Base-by-base conservation (phyloP, 2,797 vertebrate genomes). In the Peromyscus aztecus region DNA sequence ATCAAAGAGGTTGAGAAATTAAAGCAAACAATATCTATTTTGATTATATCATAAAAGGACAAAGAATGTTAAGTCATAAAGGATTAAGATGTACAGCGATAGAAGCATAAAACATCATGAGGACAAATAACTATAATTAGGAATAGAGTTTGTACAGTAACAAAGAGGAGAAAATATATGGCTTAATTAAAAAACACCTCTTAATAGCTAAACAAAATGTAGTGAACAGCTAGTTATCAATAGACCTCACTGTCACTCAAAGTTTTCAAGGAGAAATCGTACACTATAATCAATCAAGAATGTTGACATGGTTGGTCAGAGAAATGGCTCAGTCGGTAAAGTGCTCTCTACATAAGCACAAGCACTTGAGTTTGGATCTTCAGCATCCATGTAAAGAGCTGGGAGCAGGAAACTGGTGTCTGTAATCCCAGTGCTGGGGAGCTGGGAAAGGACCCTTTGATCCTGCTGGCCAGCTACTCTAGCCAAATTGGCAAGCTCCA, bases 11-110 rank as follows among this genome's bases (percentile, higher is more conserved):
- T 65, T 43, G 92, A 71, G 40, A 87, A 85, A 89, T 40, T 89
- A 63, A 93, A 92, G 52, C 40, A 77, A 52, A 67, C 61, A 96
- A 67, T 73, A 75, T 80, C 46, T 37, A 8, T 46, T 55, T 73
- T 85, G 49, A 65, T 69, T 8, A 52, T 23, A 13, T 13, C 31
- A 13, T 91, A 12, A 80, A 94, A 52, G 17, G 65, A 85, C 34
- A 49, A 88, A 63, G 71, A 95, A 83, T 63, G 9, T 90, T 77
- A 71, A 84, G 27, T 52, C 76, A 94, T 46, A 89, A 85, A 94
- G 10, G 24, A 93, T 29, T 61, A 95, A 92, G 81, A n/a, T 63
- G 67, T 11, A 63, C 13, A 37, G 29, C 16, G 2, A 13, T 82
- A 16, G 61, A 71, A 46, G 83, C 37, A 57, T 78, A 67, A 49